Percentiles rank a stretch among this genome's conserved stretches.
Evolutionary conservation across 2,797 vertebrate species (phyloP).

Genomic region (Halcyon badia): DNA sequence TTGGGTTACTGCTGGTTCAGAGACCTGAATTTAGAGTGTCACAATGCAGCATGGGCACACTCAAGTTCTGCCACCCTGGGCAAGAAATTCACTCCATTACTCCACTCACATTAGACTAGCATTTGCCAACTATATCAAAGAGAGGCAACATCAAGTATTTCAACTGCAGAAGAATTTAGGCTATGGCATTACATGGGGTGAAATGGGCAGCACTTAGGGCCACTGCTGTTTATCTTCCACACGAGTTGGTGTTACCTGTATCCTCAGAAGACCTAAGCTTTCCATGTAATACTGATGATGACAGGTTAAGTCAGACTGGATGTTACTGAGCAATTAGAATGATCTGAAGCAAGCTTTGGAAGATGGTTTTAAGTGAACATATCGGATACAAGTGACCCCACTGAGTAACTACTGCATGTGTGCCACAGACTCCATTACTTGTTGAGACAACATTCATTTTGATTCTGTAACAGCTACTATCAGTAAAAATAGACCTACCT

Average conservation of each 20-base stretch:
- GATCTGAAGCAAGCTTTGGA: background rate
- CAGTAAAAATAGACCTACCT: background rate
- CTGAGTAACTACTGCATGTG: rapidly evolving
- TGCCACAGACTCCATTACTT: background rate
- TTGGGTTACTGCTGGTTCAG: background rate
- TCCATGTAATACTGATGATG: background rate
- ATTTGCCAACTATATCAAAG: background rate
- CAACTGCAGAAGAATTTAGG: background rate
- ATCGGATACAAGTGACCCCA: background rate
- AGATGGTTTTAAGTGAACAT: background rate
- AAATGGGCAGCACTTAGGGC: background rate
- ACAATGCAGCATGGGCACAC: rapidly evolving
- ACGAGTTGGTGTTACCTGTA: background rate
- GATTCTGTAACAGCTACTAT: background rate
- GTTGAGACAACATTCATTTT: background rate
- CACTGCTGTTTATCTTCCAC: background rate
- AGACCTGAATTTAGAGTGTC: background rate
- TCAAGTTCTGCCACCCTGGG: background rate
- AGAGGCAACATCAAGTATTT: background rate
- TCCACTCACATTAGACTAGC: rapidly evolving
- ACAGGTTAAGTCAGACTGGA: background rate
- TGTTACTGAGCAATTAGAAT: background rate
- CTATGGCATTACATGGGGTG: rapidly evolving
- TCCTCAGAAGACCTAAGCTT: background rate
- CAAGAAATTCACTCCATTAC: background rate